Conservation (phyloP, 2,797 vertebrate genomes). For the Melanotaenia parkinsoni region DNA sequence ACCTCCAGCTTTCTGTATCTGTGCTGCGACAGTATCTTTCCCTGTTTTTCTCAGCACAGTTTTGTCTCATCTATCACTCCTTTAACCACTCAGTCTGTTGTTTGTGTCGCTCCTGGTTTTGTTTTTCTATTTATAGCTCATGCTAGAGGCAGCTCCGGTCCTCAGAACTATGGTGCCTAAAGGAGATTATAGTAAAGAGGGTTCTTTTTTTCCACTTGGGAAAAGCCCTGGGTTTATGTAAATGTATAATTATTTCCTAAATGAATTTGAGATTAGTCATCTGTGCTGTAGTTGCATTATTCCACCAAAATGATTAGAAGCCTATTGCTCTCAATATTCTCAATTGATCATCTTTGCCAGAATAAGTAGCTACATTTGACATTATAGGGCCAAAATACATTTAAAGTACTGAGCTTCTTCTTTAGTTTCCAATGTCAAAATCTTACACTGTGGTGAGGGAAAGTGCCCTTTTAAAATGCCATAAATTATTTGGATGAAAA, state of each 20-base stretch:
- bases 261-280: slow-evolving; percentile 1
- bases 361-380: neutral
- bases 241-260: neutral
- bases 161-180: slow-evolving; percentile 27
- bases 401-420: neutral
- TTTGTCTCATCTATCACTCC: slow-evolving; percentile 32
- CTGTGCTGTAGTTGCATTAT: neutral
- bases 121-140: slow-evolving; percentile 65
- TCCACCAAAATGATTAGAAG: neutral
- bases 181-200: slow-evolving; percentile 16
- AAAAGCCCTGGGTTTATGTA: slow-evolving; percentile 5
- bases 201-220: neutral
- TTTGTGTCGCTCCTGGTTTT: slow-evolving; percentile 47
- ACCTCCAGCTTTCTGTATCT: slow-evolving; percentile 27
- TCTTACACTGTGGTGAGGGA: neutral
- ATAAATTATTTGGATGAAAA: neutral
- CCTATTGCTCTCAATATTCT: slow-evolving; percentile 2
- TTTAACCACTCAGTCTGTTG: slow-evolving; percentile 36
- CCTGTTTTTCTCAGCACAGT: slow-evolving; percentile 13
- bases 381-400: neutral
- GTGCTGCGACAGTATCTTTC: slow-evolving; percentile 11
- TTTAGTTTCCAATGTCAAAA: neutral
- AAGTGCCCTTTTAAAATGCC: neutral
- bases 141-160: slow-evolving; percentile 37
- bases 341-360: neutral